Evolutionary conservation across 2,797 vertebrate species (phyloP), one percentile per base, ranked within the genome.

Genomic region (Acanthiza pusilla): DNA sequence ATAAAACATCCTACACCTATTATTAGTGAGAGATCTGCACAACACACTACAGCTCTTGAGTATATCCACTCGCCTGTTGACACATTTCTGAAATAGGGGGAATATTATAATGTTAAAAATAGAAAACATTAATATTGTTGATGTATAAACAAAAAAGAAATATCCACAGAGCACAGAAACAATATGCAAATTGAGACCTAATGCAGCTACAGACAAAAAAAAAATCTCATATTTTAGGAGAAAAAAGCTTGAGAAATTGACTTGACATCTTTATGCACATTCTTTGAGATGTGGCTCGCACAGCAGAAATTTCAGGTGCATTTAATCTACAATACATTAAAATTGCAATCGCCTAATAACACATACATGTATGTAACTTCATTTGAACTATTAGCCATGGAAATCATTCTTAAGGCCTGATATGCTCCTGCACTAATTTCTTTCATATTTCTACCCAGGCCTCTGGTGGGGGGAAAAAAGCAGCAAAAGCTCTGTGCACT

Each of bases 101-200:
- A 90, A 72, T 78, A 91, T 95, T 92, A 74, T 15, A 43, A 62
- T 2, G 42, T 48, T 95, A 95, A 95, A 95, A 94, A 96, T 84
- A 95, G 95, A 94, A 91, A 62, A 20, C 54, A 94, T 84, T 43
- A 94, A 91, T 95, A 94, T 34, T 63, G 62, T 76, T 91, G 85
- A 89, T 0, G 0, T 47, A 50, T 55, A 90, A 95, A 94, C 91
- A 92, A 75, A 82, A 92, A 75, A 48, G 30, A 75, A 94, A 86
- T 90, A 94, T 30, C 66, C 85, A 95, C 3, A 51, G 54, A 77
- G 36, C 0, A 0, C 25, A 81, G 70, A 72, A 94, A 42, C 38
- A 93, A 70, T 43, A 84, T 76, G 73, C 6, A 94, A 95, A 94
- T 84, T 27, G 81, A 80, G 32, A 76, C 40, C 43, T 75, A 86